phyloP scores from a whole-genome alignment of 1,140 invertebrate genomes.

The Drosophila biarmipes region DNA sequence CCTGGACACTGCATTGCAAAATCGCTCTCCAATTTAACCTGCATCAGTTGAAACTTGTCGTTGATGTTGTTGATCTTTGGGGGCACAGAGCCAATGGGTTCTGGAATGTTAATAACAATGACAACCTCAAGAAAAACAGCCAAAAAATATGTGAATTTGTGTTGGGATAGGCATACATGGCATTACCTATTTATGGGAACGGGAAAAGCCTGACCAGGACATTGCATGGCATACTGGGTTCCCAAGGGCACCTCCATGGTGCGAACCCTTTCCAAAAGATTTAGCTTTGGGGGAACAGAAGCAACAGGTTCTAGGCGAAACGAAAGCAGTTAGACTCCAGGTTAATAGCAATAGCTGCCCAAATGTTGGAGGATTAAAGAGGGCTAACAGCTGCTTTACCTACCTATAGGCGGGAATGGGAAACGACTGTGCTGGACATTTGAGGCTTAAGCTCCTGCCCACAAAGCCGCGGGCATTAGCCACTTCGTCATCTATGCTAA shows the following conservation, averaged over 20 bases:
- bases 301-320: slow-evolving; percentile 47
- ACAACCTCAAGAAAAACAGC: not conserved
- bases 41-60: slow-evolving; percentile 86
- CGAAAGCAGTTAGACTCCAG: not conserved
- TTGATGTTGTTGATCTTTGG: slow-evolving; percentile 87
- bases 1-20: slow-evolving; percentile 87
- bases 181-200: slow-evolving; percentile 88
- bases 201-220: slow-evolving; percentile 89
- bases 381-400: slow-evolving; percentile 21
- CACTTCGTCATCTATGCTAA: slow-evolving; percentile 90
- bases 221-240: slow-evolving; percentile 87
- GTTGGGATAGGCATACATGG: slow-evolving; percentile 56
- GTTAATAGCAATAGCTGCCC: slow-evolving; percentile 13
- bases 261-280: slow-evolving; percentile 85
- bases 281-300: slow-evolving; percentile 85
- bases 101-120: slow-evolving; percentile 82
- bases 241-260: slow-evolving; percentile 85
- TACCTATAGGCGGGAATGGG: slow-evolving; percentile 88
- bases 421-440: slow-evolving; percentile 88
- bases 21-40: slow-evolving; percentile 86
- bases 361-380: slow-evolving; percentile 50
- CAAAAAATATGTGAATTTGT: slow-evolving; percentile 21
- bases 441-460: slow-evolving; percentile 85
- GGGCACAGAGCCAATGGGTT: slow-evolving; percentile 89
- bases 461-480: slow-evolving; percentile 86